Evolutionary conservation across 2,113 vertebrate genomes (phyloP).

Genomic region (Pipra filicauda): DNA sequence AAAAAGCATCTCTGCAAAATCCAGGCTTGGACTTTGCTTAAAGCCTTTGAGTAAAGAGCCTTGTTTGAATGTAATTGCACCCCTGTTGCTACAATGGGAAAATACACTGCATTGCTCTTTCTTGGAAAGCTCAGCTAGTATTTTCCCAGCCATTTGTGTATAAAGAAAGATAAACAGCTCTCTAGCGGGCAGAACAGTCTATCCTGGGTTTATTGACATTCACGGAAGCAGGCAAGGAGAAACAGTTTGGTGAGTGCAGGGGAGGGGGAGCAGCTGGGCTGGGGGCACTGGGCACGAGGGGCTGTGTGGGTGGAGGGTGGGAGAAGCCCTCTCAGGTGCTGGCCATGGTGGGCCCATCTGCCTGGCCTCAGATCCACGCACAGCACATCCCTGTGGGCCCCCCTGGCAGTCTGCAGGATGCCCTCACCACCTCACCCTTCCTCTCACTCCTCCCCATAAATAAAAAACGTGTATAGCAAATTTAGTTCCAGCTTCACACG

Average conservation of each 20-base stretch:
- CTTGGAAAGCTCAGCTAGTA: constrained; percentile 61
- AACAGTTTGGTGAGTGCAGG: neutral
- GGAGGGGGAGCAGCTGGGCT: neutral
- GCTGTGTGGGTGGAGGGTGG: neutral
- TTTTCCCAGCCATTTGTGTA: constrained; percentile 62
- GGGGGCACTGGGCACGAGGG: neutral
- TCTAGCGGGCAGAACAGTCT: constrained; percentile 52
- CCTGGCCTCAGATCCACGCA: neutral
- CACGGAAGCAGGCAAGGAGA: constrained; percentile 35
- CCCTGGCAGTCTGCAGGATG: neutral
- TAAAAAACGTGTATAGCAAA: neutral
- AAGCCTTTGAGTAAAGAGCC: constrained; percentile 55
- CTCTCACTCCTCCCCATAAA: neutral
- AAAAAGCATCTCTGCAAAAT: constrained; percentile 48
- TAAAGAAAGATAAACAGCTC: constrained; percentile 64
- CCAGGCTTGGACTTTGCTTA: constrained; percentile 58
- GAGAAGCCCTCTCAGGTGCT: neutral
- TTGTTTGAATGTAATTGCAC: constrained; percentile 65
- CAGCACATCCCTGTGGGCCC: neutral
- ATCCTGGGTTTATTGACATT: constrained; percentile 39
- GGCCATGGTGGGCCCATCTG: neutral
- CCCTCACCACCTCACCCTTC: neutral
- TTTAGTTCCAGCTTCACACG: neutral
- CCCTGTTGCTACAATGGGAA: constrained; percentile 62
- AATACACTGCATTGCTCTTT: constrained; percentile 53